Evolutionary conservation across 1,140 invertebrate species (phyloP).

Genomic region (Tetramorium simillimum): DNA sequence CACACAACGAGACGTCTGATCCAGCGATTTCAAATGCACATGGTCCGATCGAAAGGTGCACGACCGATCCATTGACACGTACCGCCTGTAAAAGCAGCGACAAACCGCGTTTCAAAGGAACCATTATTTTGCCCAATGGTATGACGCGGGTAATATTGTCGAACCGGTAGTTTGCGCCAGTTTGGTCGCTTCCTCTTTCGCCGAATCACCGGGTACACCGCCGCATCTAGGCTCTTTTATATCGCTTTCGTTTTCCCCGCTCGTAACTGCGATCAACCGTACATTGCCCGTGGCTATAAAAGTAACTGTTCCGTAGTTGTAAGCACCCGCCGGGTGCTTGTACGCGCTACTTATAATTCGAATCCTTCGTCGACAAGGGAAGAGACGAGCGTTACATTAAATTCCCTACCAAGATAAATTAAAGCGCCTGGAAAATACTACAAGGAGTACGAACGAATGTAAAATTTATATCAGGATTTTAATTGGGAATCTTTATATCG

Average conservation of each 20-base stretch:
- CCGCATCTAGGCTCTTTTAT: conserved; percentile 54
- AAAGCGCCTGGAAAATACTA: neutral
- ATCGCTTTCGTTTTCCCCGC: conserved; percentile 1
- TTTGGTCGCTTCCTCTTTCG: conserved; percentile 38
- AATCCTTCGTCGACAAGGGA: conserved; percentile 22
- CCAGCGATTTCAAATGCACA: conserved; percentile 40
- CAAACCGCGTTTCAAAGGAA: conserved; percentile 67
- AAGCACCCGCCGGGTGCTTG: conserved; percentile 51
- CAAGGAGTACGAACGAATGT: neutral
- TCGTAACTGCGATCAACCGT: conserved; percentile 70
- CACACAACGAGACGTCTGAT: conserved; percentile 15
- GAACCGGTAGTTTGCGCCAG: conserved; percentile 14
- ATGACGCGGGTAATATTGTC: conserved; percentile 36
- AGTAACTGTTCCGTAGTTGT: conserved; percentile 64
- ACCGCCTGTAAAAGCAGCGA: conserved; percentile 64
- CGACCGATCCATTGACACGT: conserved; percentile 69
- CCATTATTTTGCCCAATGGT: conserved; percentile 45
- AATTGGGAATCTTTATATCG: neutral
- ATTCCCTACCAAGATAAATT: conserved; percentile 39
- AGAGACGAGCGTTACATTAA: conserved; percentile 24
- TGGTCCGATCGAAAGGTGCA: conserved; percentile 30
- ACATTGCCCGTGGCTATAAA: conserved; percentile 66
- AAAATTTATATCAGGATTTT: conserved; percentile 13
- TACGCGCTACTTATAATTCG: conserved; percentile 53
- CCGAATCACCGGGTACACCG: conserved; percentile 1